These are phyloP conservation scores for Cryptocephalus primarius DNA, from an alignment of 2,888 invertebrate genomes.

Conservation along the genomic window DNA sequence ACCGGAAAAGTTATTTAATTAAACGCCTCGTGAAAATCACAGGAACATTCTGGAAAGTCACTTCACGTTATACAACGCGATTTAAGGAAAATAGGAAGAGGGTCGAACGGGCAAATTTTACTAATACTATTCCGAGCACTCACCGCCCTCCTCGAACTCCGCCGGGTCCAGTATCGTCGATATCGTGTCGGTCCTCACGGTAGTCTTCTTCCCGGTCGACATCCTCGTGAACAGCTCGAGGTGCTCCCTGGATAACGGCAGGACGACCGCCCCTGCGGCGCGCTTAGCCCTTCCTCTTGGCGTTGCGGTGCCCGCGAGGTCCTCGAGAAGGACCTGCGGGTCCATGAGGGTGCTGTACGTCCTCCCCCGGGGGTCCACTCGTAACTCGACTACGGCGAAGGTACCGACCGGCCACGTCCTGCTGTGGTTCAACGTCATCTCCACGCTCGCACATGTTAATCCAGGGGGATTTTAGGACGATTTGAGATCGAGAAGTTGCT, in stretches of 20 bases:
- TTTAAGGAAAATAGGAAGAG: too few species aligned
- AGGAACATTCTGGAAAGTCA: too few species aligned
- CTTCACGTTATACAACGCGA: too few species aligned
- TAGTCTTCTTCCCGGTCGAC: conserved; percentile 18
- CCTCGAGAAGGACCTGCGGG: conserved; percentile 3
- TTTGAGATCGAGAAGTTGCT: too few species aligned
- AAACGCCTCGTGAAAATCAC: too few species aligned
- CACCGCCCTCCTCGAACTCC: conserved; percentile 22
- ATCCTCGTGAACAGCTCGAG: conserved; percentile 27
- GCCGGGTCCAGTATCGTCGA: conserved; percentile 31
- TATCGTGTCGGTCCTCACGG: conserved; percentile 32
- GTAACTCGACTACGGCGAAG: conserved; percentile 35
- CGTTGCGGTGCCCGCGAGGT: background rate
- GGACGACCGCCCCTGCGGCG: conserved; percentile 6
- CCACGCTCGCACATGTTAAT: background rate
- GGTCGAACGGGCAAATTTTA: too few species aligned
- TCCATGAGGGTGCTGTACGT: conserved; percentile 32
- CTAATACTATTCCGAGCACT: too few species aligned
- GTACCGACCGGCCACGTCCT: conserved; percentile 38
- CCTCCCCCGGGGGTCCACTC: conserved; percentile 33
- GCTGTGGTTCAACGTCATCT: conserved; percentile 36
- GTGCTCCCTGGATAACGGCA: conserved; percentile 27
- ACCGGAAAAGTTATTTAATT: too few species aligned
- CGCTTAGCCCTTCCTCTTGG: background rate
- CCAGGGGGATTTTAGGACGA: background rate